Evolutionary conservation across 2,888 invertebrate species (phyloP), one percentile per base, ranked within the genome.

Genomic region (Danaus chrysippus): DNA sequence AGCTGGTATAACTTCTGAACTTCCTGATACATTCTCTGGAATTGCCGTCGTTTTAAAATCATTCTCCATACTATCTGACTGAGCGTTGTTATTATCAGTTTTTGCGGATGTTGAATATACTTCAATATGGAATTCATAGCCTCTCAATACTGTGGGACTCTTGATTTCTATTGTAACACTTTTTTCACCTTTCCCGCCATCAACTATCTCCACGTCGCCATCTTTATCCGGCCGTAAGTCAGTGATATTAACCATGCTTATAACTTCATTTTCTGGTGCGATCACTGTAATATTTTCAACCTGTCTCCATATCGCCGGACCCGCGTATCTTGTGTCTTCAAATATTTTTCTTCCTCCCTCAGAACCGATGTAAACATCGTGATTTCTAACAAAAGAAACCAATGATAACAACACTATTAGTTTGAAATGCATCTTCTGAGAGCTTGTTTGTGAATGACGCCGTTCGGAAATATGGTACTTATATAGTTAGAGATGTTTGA

Each of bases 101-200:
- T 67, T 64, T 10, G 64, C 56, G 15, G 77, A 69, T 6, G 68
- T 65, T 8, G 81, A 76, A 58, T 77, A 89, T 0, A 84, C 84
- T 73, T 84, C 75, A 1, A 90, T 72, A 34, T 78, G 76, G 67
- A 89, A 90, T 23, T 83, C 78, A 58, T 79, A 84, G 57, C 90
- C 90, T 70, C 88, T 76, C 42, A 90, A 76, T 1, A 82, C 76
- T 10, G 87, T 79, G 0, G 90, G 90, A 52, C 90, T 87, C 69
- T 86, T 83, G 1, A 91, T 69, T 70, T 87, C 81, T 10, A 91
- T 71, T 0, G 86, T 87, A 5, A 88, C 84, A 59, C 79, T 84
- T 44, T 79, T 77, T 44, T 84, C 71, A 65, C 87, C 87, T 55
- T 75, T 76, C 64, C 90, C 90, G 0, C 90, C 90, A 55, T 83